Evolutionary conservation across 1,140 invertebrate genomes (phyloP).

Genomic region (Drosophila kepulauana): DNA sequence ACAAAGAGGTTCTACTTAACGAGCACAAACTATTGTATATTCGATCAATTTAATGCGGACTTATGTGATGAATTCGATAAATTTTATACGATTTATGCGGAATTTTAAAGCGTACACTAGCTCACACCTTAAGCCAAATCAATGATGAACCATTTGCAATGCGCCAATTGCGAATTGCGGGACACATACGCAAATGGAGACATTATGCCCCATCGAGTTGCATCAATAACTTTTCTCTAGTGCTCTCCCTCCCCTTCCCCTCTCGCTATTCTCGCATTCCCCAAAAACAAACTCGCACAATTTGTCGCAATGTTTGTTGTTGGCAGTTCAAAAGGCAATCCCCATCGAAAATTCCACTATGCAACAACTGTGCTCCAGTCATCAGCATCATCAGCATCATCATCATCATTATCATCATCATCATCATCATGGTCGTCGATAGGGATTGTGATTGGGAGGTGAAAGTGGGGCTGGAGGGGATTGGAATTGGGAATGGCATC

Average conservation of each 20-base stretch:
- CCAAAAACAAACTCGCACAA: slow-evolving; percentile 28
- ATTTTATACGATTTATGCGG: not conserved
- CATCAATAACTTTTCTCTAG: slow-evolving; percentile 40
- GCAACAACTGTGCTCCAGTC: slow-evolving; percentile 5
- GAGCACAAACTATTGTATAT: too few species aligned
- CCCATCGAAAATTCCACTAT: not conserved
- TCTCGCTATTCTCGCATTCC: not conserved
- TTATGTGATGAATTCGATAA: too few species aligned
- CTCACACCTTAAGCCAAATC: not conserved
- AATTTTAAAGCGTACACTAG: not conserved
- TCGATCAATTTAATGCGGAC: too few species aligned
- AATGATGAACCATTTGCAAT: slow-evolving; percentile 7
- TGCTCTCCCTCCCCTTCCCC: not conserved
- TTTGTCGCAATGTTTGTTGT: slow-evolving; percentile 27
- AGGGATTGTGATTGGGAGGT: not conserved
- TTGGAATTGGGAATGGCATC: slow-evolving; percentile 40
- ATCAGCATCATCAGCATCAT: slow-evolving; percentile 21
- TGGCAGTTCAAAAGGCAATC: slow-evolving; percentile 34
- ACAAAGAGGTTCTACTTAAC: too few species aligned
- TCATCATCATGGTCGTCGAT: slow-evolving; percentile 55
- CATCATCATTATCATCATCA: slow-evolving; percentile 35
- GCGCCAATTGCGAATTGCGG: not conserved
- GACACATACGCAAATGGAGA: slow-evolving; percentile 21
- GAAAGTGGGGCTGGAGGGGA: not conserved
- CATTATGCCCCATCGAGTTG: slow-evolving; percentile 39